phyloP scores from a whole-genome alignment of 2,888 invertebrate genomes.

The Megalurothrips usitatus region DNA sequence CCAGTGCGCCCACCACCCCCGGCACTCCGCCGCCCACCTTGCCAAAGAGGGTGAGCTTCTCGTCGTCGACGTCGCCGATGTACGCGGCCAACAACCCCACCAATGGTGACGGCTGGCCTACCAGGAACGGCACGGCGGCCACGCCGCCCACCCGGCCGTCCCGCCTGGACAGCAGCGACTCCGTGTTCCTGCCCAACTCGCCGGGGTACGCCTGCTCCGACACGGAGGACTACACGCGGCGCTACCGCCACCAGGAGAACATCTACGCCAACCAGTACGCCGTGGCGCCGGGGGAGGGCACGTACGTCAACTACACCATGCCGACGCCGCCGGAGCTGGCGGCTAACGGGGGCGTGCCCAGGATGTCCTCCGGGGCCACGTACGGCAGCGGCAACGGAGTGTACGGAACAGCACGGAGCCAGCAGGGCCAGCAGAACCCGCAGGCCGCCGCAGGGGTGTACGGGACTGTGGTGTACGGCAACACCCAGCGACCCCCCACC shows the following conservation, averaged over 20 bases:
- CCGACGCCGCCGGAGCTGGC: neutral
- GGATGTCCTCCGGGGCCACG: neutral
- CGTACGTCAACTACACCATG: constrained; percentile 26
- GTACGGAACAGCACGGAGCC: too few relatives aligned
- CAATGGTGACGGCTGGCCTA: constrained; percentile 37
- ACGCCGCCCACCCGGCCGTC: constrained; percentile 38
- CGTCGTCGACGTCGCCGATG: constrained; percentile 32
- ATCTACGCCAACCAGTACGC: constrained; percentile 25
- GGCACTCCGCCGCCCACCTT: constrained; percentile 4
- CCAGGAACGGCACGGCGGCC: constrained; percentile 38
- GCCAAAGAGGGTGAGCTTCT: constrained; percentile 18
- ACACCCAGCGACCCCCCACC: neutral
- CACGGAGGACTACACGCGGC: neutral
- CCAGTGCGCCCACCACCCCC: neutral
- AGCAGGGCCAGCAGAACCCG: too few relatives aligned
- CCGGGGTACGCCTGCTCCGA: constrained; percentile 13
- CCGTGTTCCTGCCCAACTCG: constrained; percentile 33
- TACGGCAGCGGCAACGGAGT: neutral
- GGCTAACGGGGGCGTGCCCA: neutral
- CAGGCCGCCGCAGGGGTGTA: neutral
- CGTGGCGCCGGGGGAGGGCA: neutral
- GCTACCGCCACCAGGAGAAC: constrained; percentile 30
- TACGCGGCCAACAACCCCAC: constrained; percentile 30
- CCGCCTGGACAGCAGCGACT: constrained; percentile 32
- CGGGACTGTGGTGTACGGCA: neutral